These are phyloP conservation scores for Drosophila sproati DNA, from an alignment of 1,140 invertebrate genomes.

Conservation along the genomic window DNA sequence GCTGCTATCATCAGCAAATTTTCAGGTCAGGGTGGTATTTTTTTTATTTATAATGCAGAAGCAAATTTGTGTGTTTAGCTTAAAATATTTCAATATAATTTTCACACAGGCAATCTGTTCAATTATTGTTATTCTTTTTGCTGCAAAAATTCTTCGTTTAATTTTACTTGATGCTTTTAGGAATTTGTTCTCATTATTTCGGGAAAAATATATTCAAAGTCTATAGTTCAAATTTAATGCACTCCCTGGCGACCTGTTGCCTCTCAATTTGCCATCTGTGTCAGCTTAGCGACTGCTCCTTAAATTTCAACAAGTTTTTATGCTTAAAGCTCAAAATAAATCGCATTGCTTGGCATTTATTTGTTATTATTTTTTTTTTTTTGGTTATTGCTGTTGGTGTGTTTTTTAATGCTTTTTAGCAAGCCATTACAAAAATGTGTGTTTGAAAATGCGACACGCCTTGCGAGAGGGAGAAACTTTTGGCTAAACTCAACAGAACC, in stretches of 20 bases:
- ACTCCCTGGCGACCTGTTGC: neutral
- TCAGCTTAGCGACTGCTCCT: constrained; percentile 35
- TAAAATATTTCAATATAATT: too few species aligned
- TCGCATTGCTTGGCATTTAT: constrained; percentile 22
- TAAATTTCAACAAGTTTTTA: constrained; percentile 40
- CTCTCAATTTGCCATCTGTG: constrained; percentile 7
- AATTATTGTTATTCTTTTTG: too few species aligned
- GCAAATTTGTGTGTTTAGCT: too few species aligned
- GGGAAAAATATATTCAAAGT: too few species aligned
- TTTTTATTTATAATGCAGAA: too few species aligned
- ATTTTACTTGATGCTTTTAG: too few species aligned
- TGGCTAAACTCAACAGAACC: constrained; percentile 5
- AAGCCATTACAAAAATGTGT: constrained; percentile 20
- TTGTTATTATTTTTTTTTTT: neutral
- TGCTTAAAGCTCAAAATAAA: constrained; percentile 24
- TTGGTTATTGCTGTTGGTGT: neutral
- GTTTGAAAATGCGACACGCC: constrained; percentile 32
- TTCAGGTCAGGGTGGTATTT: too few species aligned
- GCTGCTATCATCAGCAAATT: too few species aligned
- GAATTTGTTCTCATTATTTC: too few species aligned
- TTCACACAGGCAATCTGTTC: too few species aligned
- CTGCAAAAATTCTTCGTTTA: too few species aligned
- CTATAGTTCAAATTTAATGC: neutral
- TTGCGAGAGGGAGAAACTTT: constrained; percentile 9
- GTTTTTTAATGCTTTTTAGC: constrained; percentile 2